Conservation (phyloP, 2,113 vertebrate species). For the Colaptes auratus region DNA sequence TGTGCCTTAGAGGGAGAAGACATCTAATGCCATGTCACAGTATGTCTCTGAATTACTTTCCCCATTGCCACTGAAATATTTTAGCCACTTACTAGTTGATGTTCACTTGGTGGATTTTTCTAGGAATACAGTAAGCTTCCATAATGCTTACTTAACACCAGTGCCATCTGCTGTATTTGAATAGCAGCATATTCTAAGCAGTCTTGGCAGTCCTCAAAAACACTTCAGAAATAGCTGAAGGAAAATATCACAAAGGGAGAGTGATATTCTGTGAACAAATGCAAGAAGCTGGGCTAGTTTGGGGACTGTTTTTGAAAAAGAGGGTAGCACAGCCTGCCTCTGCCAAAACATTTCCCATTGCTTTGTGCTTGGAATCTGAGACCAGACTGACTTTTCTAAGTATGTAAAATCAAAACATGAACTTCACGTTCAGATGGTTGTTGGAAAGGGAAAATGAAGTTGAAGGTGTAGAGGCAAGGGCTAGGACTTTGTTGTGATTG, state of each 20-base stretch:
- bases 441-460: background rate
- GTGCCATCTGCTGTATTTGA: slow-evolving; percentile 73
- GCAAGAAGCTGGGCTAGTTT: background rate
- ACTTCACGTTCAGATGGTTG: fast-evolving
- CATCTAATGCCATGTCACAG: background rate
- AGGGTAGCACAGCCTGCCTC: background rate
- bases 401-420: background rate
- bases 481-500: background rate
- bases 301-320: background rate
- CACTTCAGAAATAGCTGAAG: background rate
- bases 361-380: background rate
- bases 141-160: slow-evolving; percentile 45
- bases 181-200: slow-evolving; percentile 19
- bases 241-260: background rate
- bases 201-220: slow-evolving; percentile 24
- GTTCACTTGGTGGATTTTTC: slow-evolving; percentile 58
- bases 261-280: background rate
- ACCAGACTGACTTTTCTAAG: background rate
- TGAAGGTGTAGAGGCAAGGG: background rate
- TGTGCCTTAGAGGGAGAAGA: background rate
- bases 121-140: slow-evolving; percentile 64
- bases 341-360: background rate
- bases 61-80: background rate
- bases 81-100: slow-evolving; percentile 53
- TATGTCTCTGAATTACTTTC: background rate